Evolutionary conservation across 2,113 vertebrate species (phyloP).

Genomic region (Upupa epops): DNA sequence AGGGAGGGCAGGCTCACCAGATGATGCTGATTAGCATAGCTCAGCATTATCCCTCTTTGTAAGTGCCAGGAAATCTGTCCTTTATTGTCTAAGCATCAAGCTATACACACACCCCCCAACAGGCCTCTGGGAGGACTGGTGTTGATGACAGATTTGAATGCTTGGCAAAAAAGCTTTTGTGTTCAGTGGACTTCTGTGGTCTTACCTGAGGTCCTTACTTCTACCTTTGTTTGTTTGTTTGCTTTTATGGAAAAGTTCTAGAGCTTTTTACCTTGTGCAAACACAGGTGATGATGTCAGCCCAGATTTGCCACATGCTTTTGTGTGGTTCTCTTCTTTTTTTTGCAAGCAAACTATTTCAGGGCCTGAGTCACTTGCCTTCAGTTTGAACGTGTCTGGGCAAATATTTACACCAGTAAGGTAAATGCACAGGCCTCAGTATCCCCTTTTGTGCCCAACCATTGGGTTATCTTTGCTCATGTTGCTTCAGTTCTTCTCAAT

Average conservation of each 20-base stretch:
- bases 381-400: background rate
- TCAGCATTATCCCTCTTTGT: constrained; percentile 15
- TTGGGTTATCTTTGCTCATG: background rate
- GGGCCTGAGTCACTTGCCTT: background rate
- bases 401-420: background rate
- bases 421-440: background rate
- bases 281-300: background rate
- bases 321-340: background rate
- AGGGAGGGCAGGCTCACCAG: constrained; percentile 30
- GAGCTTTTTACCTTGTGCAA: constrained; percentile 5
- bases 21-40: constrained; percentile 60
- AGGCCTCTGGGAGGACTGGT: background rate
- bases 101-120: background rate
- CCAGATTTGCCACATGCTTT: background rate
- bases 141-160: background rate
- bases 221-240: constrained; percentile 22
- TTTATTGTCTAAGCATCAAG: constrained; percentile 47
- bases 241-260: background rate
- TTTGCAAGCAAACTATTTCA: constrained; percentile 3
- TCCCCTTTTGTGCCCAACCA: background rate
- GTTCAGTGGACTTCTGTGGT: background rate
- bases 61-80: constrained; percentile 42
- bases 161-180: background rate
- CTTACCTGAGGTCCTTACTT: background rate
- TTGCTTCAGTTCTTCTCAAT: background rate